phyloP scores from a whole-genome alignment of 2,888 invertebrate species.

The Sisyra terminalis region DNA sequence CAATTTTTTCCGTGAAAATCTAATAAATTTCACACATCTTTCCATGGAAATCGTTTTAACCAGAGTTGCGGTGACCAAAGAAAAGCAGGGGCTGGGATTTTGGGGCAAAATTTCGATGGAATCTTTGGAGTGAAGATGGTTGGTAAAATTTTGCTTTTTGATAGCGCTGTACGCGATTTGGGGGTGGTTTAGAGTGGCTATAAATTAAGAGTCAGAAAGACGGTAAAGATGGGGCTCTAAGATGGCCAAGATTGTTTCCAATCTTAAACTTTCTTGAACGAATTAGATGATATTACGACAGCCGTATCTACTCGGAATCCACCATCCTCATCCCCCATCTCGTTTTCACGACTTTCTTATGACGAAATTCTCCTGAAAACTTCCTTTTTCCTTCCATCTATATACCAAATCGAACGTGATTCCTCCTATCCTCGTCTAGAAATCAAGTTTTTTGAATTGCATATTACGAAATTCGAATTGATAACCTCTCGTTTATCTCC shows the following conservation, averaged over 20 bases:
- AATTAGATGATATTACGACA: constrained; percentile 4
- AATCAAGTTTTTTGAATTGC: no score
- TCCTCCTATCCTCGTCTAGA: neutral
- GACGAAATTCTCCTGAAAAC: neutral
- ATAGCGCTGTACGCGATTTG: neutral
- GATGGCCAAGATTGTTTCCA: constrained; percentile 8
- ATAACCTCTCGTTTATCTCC: no score
- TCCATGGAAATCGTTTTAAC: no score
- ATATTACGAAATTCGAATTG: no score
- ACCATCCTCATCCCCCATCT: neutral
- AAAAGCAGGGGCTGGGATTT: no score
- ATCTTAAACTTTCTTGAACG: constrained; percentile 8
- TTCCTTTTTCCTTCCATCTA: neutral
- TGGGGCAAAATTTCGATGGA: no score
- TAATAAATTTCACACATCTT: neutral
- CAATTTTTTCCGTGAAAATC: neutral
- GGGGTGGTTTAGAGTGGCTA: constrained; percentile 4
- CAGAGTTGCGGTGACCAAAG: no score
- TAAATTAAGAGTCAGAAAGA: constrained; percentile 6
- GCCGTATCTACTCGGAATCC: neutral
- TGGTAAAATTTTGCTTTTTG: neutral
- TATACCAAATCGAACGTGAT: neutral
- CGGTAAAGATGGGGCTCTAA: constrained; percentile 7
- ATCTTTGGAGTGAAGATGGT: no score
- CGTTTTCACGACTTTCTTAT: neutral